A percentile compares a stretch with the other conserved stretches of the same genome.
Evolutionary conservation across 2,888 invertebrate species (phyloP).

Genomic region (Tuberolachnus salignus): DNA sequence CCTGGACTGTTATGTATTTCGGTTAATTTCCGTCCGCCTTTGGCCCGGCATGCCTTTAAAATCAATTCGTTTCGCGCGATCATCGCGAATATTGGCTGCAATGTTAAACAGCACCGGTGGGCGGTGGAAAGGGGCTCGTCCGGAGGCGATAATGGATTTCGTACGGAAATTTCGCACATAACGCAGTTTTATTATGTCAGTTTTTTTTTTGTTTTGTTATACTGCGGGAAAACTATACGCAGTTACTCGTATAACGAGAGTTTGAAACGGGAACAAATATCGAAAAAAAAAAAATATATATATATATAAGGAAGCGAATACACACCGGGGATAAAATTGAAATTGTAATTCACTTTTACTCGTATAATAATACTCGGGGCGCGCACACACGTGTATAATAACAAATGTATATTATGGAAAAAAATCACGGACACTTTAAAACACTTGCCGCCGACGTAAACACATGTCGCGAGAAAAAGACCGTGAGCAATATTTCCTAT

Average conservation of each 20-base stretch:
- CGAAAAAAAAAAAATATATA: not conserved
- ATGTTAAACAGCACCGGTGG: no score
- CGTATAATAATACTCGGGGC: no score
- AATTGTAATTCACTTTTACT: conserved; percentile 22
- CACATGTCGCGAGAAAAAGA: conserved; percentile 41
- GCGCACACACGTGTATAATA: no score
- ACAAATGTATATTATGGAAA: conserved; percentile 5
- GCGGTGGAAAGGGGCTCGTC: no score
- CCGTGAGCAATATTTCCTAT: conserved; percentile 21
- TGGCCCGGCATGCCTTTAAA: no score
- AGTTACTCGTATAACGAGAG: conserved; percentile 14
- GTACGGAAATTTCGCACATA: no score
- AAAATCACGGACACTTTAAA: conserved; percentile 54
- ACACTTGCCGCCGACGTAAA: conserved; percentile 54
- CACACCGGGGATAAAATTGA: conserved; percentile 34
- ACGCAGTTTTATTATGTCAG: not conserved
- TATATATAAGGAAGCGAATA: not conserved
- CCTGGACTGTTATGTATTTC: no score
- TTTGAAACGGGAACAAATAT: conserved; percentile 33
- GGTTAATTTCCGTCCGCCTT: no score
- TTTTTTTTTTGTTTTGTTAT: not conserved
- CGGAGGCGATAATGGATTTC: not conserved
- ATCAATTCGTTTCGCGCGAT: no score
- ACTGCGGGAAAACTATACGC: no score
- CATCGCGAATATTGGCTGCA: no score